These are phyloP conservation scores for Clarias fuscus DNA, from an alignment of 2,797 vertebrate species.

Conservation along the genomic window DNA sequence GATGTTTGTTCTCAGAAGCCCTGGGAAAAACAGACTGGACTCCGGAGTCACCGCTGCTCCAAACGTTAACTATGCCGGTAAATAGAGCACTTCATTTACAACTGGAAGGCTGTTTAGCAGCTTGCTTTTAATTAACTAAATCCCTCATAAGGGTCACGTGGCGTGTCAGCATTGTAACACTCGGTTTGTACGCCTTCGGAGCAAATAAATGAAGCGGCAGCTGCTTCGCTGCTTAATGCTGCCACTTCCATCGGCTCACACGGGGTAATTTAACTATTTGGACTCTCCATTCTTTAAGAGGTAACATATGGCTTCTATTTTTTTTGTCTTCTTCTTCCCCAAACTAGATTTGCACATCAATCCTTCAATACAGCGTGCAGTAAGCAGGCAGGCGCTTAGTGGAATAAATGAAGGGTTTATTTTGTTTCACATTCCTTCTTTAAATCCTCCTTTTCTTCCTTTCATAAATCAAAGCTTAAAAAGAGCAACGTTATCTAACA, in stretches of 20 bases:
- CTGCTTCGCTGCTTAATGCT: constrained; percentile 4
- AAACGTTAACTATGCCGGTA: constrained; percentile 58
- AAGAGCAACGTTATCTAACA: background rate
- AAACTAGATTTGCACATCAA: constrained; percentile 29
- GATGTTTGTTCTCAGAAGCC: constrained; percentile 58
- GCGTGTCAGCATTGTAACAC: constrained; percentile 27
- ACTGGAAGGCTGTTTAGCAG: constrained; percentile 51
- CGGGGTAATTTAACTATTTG: background rate
- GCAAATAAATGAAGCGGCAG: constrained; percentile 8
- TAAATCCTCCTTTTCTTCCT: background rate
- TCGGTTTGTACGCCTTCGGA: constrained; percentile 35
- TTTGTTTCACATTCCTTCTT: background rate
- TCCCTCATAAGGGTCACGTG: constrained; percentile 45
- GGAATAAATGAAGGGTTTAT: background rate
- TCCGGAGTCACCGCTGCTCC: constrained; percentile 55
- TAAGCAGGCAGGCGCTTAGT: constrained; percentile 21
- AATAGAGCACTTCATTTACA: constrained; percentile 62
- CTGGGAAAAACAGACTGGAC: constrained; percentile 59
- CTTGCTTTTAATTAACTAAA: constrained; percentile 66
- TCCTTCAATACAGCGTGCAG: constrained; percentile 18
- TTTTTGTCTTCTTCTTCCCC: background rate
- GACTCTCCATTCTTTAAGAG: constrained; percentile 4
- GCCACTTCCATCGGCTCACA: background rate
- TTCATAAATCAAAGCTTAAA: background rate
- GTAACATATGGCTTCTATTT: constrained; percentile 43